These are phyloP conservation scores for Silurus meridionalis DNA, from an alignment of 2,113 vertebrate genomes.

Conservation along the genomic window DNA sequence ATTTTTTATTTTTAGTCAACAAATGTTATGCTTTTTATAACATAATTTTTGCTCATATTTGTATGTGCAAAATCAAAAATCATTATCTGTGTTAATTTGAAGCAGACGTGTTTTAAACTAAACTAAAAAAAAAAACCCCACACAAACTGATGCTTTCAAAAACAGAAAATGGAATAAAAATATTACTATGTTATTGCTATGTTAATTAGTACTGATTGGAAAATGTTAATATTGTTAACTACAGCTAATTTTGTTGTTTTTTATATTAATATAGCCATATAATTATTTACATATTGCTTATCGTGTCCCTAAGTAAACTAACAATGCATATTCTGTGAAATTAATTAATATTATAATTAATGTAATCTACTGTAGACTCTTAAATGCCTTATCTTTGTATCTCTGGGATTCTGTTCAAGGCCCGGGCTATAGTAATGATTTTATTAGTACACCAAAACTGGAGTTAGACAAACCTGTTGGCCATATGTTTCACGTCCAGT, in stretches of 20 bases:
- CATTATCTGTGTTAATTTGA: neutral
- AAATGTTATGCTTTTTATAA: neutral
- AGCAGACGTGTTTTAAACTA: neutral
- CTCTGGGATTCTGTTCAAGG: constrained; percentile 32
- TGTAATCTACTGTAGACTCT: no score
- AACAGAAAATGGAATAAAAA: neutral
- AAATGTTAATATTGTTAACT: neutral
- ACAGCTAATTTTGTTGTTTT: neutral
- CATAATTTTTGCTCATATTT: neutral
- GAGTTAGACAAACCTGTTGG: constrained; percentile 57
- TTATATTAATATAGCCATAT: neutral
- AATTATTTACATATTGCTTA: neutral
- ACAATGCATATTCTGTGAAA: neutral
- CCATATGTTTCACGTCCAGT: constrained; percentile 54
- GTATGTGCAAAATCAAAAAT: neutral
- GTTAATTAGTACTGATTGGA: neutral
- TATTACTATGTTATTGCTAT: neutral
- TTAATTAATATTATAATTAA: neutral
- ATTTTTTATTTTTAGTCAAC: neutral
- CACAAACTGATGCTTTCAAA: neutral
- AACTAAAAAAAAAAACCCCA: neutral
- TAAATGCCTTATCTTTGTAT: neutral
- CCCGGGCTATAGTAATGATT: constrained; percentile 52
- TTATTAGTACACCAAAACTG: constrained; percentile 54
- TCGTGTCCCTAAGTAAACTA: neutral